Base-by-base conservation (phyloP, 1,140 invertebrate species). In the Carposina sasakii region DNA sequence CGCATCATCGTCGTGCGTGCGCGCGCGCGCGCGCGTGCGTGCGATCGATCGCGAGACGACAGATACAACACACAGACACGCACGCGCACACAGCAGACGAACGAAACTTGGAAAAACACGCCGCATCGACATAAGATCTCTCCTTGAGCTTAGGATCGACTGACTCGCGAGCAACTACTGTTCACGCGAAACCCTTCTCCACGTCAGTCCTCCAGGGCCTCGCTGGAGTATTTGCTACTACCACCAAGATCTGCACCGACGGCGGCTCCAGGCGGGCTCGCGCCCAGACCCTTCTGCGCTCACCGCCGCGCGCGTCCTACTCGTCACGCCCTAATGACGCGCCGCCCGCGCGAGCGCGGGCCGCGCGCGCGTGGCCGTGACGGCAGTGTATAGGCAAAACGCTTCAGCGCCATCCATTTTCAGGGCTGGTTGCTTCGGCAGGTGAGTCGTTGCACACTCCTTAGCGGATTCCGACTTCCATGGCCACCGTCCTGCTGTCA, bases 131-230 rank as follows among this genome's bases (percentile, higher is more conserved):
- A 82, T 85, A 79, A 76, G 85, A 82, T 87, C 84, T 91, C 89
- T 87, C 88, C 86, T 89, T 87, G 87, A 87, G 92, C n/a, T n/a
- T n/a, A n/a, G n/a, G n/a, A 92, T 91, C 92, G 91, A 94, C 92
- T 94, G 87, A 94, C 91, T 92, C 91, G 90, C 91, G 90, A 91
- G 87, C 93, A 94, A 95, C 88, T 86, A 90, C 92, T 93, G 93
- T 94, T 94, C 89, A 93, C 92, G 91, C 90, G 92, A 91, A 95
- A 93, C 92, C 92, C 91, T 94, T 93, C 91, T 91, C 92, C 91
- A 92, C 91, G 88, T 94, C 91, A 91, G 91, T 91, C 91, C 90
- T 92, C 90, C 62, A 90, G 92, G 91, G 86, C 89, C 91, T 92
- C 91, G 87, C 89, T 91, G 87, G 90, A 93, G 89, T 93, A 93